Evolutionary conservation across 2,888 invertebrate genomes (phyloP).

Genomic region (Melieria picta): DNA sequence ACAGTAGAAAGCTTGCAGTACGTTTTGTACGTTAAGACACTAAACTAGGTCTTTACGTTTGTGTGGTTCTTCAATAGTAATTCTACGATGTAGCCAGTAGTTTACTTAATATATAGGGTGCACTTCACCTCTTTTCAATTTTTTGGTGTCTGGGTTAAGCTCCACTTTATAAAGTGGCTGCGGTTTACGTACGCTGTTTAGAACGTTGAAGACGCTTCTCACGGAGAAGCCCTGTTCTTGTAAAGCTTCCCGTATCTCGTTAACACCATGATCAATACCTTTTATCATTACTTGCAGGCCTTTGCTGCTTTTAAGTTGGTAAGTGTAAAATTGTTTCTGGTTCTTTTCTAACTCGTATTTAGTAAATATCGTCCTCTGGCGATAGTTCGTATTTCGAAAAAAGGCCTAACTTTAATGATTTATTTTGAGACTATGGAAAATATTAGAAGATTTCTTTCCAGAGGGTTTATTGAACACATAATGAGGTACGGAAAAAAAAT

Average conservation of each 20-base stretch:
- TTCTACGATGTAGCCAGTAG: not conserved
- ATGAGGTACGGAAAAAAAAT: too few relatives aligned
- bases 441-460: too few relatives aligned
- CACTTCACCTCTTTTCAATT: not conserved
- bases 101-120: not conserved
- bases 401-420: too few relatives aligned
- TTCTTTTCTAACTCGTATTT: not conserved
- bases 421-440: too few relatives aligned
- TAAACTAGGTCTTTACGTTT: not conserved
- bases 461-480: too few relatives aligned
- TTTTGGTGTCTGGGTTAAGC: not conserved
- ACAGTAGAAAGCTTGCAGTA: too few relatives aligned
- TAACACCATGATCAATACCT: not conserved
- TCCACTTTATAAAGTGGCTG: not conserved
- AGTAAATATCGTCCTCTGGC: too few relatives aligned
- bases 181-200: too few relatives aligned
- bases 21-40: not conserved
- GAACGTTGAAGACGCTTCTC: not conserved
- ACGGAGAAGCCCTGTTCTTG: not conserved
- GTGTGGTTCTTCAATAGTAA: not conserved
- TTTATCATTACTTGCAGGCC: not conserved
- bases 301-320: slow-evolving; percentile 5
- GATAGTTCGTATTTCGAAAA: too few relatives aligned
- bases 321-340: not conserved
- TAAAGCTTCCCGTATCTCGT: not conserved